phyloP scores from a whole-genome alignment of 2,113 vertebrate genomes.

The Probosciger aterrimus region DNA sequence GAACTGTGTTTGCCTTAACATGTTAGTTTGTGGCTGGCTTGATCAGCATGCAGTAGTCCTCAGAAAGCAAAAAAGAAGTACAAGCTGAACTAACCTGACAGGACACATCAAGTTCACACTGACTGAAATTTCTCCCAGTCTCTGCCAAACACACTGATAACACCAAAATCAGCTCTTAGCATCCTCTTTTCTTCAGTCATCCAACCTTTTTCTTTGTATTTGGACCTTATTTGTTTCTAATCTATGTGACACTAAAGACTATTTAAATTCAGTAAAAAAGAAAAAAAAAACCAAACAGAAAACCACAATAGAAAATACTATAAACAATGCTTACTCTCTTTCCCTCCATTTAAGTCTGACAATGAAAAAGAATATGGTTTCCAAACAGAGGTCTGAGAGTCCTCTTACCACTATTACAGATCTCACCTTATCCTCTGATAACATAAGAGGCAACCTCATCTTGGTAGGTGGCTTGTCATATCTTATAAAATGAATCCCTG shows the following conservation, averaged over 20 bases:
- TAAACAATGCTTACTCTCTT: background rate
- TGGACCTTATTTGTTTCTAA: background rate
- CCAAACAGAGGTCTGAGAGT: background rate
- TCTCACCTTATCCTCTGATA: background rate
- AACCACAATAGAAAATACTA: background rate
- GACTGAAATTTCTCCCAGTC: background rate
- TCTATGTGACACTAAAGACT: background rate
- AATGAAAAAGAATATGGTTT: background rate
- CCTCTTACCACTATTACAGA: background rate
- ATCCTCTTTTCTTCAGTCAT: background rate
- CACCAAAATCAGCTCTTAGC: background rate
- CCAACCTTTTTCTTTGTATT: background rate
- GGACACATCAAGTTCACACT: background rate
- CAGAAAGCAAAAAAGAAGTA: background rate
- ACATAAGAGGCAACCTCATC: background rate
- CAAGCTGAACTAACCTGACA: background rate
- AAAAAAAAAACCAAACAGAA: background rate
- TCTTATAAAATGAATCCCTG: background rate
- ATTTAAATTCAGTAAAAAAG: background rate
- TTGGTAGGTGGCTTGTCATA: background rate
- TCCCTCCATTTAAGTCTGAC: background rate
- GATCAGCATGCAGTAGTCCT: background rate
- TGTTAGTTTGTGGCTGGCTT: background rate
- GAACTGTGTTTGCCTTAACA: background rate
- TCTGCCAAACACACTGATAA: background rate